Evolutionary conservation across 64 coral and sea anemone species (phyloP).

Genomic region (Trachythela sp.): DNA sequence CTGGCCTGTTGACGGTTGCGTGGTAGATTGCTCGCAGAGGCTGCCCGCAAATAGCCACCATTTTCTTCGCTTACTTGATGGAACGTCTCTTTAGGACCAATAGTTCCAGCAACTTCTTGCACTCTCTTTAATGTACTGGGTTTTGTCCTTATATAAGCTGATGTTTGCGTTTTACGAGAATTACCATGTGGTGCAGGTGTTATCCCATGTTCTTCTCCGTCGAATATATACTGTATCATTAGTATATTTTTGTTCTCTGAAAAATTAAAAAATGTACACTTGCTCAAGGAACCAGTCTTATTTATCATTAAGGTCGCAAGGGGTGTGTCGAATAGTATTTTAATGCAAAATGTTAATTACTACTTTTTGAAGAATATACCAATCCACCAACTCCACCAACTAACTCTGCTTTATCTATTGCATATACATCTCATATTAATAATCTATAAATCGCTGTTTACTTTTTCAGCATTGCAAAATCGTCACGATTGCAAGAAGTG

Average conservation of each 20-base stretch:
- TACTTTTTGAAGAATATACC: too few relatives aligned
- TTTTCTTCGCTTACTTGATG: too few relatives aligned
- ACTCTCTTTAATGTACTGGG: too few relatives aligned
- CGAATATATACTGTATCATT: neutral
- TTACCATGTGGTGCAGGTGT: neutral
- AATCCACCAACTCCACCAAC: too few relatives aligned
- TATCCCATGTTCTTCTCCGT: neutral
- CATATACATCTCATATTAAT: too few relatives aligned
- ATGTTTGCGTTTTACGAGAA: neutral
- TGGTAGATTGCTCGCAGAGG: neutral
- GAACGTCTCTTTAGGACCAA: too few relatives aligned
- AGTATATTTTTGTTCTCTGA: neutral
- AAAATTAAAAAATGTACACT: neutral
- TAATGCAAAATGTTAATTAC: too few relatives aligned
- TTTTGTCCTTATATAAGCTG: neutral
- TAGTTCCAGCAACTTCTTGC: too few relatives aligned
- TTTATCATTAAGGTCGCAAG: neutral
- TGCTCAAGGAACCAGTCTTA: neutral
- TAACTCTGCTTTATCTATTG: too few relatives aligned
- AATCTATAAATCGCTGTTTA: too few relatives aligned
- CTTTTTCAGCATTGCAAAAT: too few relatives aligned
- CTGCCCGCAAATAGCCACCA: neutral
- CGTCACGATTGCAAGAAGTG: neutral
- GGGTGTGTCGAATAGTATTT: too few relatives aligned
- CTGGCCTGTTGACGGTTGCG: neutral